phyloP scores from a whole-genome alignment of 2,888 invertebrate genomes.

The Lithophane socia region DNA sequence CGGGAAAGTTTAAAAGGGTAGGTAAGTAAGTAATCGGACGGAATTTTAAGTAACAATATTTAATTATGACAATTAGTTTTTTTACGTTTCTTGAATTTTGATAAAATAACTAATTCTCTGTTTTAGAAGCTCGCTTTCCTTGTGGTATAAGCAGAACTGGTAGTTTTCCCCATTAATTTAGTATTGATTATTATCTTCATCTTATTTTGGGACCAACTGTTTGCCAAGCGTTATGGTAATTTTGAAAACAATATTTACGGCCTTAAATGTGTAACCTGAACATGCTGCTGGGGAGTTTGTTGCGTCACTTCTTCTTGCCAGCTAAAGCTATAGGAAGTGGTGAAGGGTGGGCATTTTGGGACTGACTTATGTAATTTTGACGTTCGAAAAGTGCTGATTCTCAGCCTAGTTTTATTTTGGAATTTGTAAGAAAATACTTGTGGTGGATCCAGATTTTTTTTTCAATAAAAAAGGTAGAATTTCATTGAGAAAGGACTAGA shows the following conservation, averaged over 20 bases:
- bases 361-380: no score
- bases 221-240: background rate
- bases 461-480: no score
- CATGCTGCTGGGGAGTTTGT: no score
- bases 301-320: no score
- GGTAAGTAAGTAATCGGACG: conserved; percentile 40
- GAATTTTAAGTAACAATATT: conserved; percentile 61
- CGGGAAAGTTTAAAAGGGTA: conserved; percentile 59
- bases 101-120: conserved; percentile 23
- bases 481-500: no score
- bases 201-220: background rate
- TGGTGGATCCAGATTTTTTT: no score
- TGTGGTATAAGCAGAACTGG: conserved; percentile 10
- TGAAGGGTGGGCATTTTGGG: no score
- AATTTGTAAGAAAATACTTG: no score
- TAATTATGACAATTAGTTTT: conserved; percentile 59
- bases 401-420: no score
- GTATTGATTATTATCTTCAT: background rate
- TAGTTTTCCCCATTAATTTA: background rate
- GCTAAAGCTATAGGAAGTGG: no score
- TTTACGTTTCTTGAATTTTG: conserved; percentile 49
- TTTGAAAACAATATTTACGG: background rate
- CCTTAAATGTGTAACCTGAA: no score
- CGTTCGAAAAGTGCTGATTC: no score
- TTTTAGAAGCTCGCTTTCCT: conserved; percentile 7